Evolutionary conservation across 2,797 vertebrate genomes (phyloP).

Genomic region (Antennarius maculatus): DNA sequence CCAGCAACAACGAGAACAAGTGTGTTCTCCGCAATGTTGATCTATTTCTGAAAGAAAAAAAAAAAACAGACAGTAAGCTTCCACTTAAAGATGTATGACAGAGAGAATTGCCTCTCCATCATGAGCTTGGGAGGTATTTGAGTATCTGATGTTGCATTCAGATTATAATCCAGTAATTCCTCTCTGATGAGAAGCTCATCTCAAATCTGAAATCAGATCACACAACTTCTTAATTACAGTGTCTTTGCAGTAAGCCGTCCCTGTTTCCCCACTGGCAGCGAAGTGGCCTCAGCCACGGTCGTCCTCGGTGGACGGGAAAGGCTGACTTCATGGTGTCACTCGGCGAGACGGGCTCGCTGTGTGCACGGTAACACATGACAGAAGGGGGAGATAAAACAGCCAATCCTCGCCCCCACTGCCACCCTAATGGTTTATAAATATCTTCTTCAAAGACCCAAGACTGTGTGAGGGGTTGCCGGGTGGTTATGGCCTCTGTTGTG

Average conservation of each 20-base stretch:
- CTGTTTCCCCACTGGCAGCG: constrained; percentile 50
- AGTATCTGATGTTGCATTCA: constrained; percentile 45
- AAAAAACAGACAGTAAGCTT: too few relatives aligned
- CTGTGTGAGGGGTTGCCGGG: constrained; percentile 53
- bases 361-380: constrained; percentile 63
- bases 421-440: constrained; percentile 81
- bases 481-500: constrained; percentile 61
- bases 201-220: constrained; percentile 77
- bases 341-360: constrained; percentile 55
- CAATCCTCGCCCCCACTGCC: constrained; percentile 56
- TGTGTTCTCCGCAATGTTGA: neutral
- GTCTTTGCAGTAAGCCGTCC: constrained; percentile 53
- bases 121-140: constrained; percentile 41
- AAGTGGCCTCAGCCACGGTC: constrained; percentile 17
- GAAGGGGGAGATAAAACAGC: constrained; percentile 76
- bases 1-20: too few relatives aligned
- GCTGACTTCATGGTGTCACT: constrained; percentile 58
- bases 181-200: constrained; percentile 60
- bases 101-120: constrained; percentile 15
- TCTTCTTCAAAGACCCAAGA: constrained; percentile 74
- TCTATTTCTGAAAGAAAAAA: too few relatives aligned
- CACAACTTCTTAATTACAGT: constrained; percentile 73
- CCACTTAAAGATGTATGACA: constrained; percentile 27
- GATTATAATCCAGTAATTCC: constrained; percentile 71
- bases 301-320: constrained; percentile 25